Conservation (phyloP, 2,113 vertebrate species). For the Marcusenius ussheri region DNA sequence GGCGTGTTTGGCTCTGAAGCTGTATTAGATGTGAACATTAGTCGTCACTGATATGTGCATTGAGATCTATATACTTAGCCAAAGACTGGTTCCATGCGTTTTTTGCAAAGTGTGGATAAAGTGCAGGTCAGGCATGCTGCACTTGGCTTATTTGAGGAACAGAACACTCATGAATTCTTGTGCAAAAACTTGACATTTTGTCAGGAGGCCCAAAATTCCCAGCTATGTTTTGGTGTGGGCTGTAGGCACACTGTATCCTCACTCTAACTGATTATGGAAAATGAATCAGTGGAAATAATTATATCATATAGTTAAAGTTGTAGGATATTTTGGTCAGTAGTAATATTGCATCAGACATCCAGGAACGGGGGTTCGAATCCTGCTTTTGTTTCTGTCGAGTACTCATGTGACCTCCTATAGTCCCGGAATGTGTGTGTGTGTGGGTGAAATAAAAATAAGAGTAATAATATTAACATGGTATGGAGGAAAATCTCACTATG, state of each 20-base stretch:
- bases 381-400: neutral
- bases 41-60: neutral
- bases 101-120: neutral
- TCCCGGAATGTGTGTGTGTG: neutral
- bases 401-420: neutral
- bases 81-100: neutral
- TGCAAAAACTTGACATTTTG: neutral
- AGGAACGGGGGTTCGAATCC: neutral
- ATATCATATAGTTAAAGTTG: neutral
- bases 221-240: neutral
- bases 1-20: neutral
- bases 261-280: neutral
- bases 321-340: neutral
- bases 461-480: neutral
- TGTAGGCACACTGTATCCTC: neutral
- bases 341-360: neutral
- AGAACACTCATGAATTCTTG: neutral
- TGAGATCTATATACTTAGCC: neutral
- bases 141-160: neutral
- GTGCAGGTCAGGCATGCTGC: neutral
- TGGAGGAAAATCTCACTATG: neutral
- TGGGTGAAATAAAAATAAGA: neutral
- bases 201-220: neutral
- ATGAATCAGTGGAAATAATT: neutral
- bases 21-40: neutral